Conservation (phyloP, 1,140 invertebrate genomes). For the Thereuonema tuberculata region DNA sequence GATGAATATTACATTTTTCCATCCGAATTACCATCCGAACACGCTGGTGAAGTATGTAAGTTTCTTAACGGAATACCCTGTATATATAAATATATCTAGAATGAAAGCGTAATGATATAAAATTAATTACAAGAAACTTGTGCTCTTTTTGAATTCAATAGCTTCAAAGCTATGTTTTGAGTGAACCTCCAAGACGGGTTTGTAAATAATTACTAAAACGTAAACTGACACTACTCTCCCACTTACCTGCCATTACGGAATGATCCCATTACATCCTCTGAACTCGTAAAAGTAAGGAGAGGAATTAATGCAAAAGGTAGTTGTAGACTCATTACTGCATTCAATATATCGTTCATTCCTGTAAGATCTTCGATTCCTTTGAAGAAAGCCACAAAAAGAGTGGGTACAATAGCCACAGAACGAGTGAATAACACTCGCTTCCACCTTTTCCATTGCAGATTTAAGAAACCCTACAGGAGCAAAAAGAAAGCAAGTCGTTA, state of each 20-base stretch:
- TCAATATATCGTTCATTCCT: slow-evolving; percentile 76
- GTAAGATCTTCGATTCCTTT: slow-evolving; percentile 59
- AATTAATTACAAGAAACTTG: neutral
- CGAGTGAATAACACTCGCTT: slow-evolving; percentile 74
- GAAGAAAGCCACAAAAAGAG: slow-evolving; percentile 58
- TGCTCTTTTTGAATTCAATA: neutral
- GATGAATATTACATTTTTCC: too few species aligned
- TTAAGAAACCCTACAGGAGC: slow-evolving; percentile 58
- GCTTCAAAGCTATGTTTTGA: neutral
- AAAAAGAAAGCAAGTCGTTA: too few species aligned
- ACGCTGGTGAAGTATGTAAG: too few species aligned
- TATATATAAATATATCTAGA: neutral
- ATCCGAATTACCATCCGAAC: too few species aligned
- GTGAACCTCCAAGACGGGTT: neutral
- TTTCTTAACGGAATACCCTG: neutral
- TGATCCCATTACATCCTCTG: slow-evolving; percentile 63
- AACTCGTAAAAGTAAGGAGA: slow-evolving; percentile 74
- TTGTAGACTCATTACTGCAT: slow-evolving; percentile 76
- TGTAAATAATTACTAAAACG: neutral
- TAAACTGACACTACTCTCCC: neutral
- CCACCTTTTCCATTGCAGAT: slow-evolving; percentile 77
- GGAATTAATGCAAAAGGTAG: slow-evolving; percentile 71
- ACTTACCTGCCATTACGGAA: slow-evolving; percentile 59
- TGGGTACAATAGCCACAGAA: slow-evolving; percentile 74
- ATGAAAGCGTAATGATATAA: neutral